Conservation (phyloP, 37 sponge, comb jelly and placozoan genomes). For the Ephydatia muelleri region DNA sequence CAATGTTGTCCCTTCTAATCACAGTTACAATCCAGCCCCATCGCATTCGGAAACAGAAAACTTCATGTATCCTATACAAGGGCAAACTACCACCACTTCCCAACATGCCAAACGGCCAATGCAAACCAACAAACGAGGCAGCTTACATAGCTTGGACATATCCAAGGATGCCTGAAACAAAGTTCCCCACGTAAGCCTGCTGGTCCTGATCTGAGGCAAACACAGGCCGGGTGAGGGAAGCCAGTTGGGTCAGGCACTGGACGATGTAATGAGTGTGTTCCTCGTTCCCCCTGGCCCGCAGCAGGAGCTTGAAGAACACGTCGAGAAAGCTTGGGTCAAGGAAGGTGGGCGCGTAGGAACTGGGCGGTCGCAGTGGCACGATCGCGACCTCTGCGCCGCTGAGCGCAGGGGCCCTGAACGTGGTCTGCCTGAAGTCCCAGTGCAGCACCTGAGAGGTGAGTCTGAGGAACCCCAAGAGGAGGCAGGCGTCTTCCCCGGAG, state of each 20-base stretch:
- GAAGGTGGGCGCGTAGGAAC: constrained; percentile 31
- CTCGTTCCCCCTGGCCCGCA: not conserved
- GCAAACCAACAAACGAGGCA: no score
- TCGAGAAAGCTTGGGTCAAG: constrained; percentile 43
- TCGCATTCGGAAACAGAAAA: no score
- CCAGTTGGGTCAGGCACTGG: constrained; percentile 77
- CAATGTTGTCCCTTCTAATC: no score
- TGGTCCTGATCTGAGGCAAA: constrained; percentile 25
- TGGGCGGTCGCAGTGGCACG: constrained; percentile 44
- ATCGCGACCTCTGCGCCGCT: not conserved
- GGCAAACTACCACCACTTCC: no score
- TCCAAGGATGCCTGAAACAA: constrained; percentile 31
- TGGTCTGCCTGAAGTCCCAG: constrained; percentile 63
- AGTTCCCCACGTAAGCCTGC: constrained; percentile 25
- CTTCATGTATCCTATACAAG: no score
- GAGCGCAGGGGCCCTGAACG: not conserved
- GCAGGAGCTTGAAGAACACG: constrained; percentile 62
- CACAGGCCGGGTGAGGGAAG: constrained; percentile 56
- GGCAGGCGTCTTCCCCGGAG: constrained; percentile 1
- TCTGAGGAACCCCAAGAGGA: constrained; percentile 40
- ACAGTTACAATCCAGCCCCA: no score
- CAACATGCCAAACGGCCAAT: no score
- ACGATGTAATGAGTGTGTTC: constrained; percentile 27
- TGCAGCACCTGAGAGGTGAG: constrained; percentile 53
- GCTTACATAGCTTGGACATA: constrained; percentile 31